A percentile compares a stretch with the other conserved stretches of the same genome.
phyloP scores from a whole-genome alignment of 2,888 invertebrate genomes.

The Caenorhabditis japonica region DNA sequence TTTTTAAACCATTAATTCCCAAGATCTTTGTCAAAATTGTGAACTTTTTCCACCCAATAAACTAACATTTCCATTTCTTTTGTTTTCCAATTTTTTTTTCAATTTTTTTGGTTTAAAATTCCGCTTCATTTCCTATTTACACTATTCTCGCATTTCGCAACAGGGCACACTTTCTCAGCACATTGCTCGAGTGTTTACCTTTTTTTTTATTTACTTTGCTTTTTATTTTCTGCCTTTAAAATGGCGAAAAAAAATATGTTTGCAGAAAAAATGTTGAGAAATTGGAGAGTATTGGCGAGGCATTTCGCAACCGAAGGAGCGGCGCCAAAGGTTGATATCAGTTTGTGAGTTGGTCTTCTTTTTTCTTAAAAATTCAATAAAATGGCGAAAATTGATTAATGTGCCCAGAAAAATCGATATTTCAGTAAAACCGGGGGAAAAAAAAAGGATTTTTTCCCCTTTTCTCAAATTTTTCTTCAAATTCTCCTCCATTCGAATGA shows the following conservation, averaged over 20 bases:
- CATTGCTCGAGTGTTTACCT: not conserved
- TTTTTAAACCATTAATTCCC: not conserved
- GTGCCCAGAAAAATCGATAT: too few relatives aligned
- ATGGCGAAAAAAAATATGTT: not conserved
- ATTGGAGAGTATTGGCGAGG: conserved; percentile 15
- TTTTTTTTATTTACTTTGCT: not conserved
- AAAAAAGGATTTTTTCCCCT: too few relatives aligned
- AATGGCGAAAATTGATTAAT: too few relatives aligned
- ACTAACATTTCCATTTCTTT: not conserved
- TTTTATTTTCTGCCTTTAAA: not conserved
- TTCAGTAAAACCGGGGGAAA: too few relatives aligned
- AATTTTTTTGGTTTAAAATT: not conserved
- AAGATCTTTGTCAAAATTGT: not conserved
- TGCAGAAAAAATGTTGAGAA: conserved; percentile 21
- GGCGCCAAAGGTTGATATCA: conserved; percentile 33
- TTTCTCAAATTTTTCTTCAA: too few relatives aligned
- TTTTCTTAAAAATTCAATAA: too few relatives aligned
- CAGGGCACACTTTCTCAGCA: conserved; percentile 3
- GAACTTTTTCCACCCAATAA: not conserved
- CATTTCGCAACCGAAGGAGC: conserved; percentile 29
- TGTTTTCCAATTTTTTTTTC: not conserved
- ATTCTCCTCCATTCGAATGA: too few relatives aligned
- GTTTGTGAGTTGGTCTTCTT: conserved; percentile 29
- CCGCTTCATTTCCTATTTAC: not conserved
- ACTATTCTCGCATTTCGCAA: not conserved